Evolutionary conservation across 2,797 vertebrate genomes (phyloP), one percentile per base, ranked within the genome.

Genomic region (Acrocephalus scirpaceus): DNA sequence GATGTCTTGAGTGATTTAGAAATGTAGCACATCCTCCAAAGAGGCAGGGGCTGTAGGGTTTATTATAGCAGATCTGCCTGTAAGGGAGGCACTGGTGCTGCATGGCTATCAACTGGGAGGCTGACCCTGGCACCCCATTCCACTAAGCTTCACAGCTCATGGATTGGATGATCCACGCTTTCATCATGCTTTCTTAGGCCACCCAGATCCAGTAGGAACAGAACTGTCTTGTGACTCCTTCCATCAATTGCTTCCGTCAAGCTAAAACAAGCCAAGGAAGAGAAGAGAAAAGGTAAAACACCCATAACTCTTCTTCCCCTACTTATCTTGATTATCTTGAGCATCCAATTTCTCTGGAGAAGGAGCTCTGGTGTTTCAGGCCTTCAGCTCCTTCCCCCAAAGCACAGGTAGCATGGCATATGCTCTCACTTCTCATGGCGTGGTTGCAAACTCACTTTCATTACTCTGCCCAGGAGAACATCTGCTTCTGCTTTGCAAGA

Each of bases 31-130:
- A 70, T 65, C 32, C n/a, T 83, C 19, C 15, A 27, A 72, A 91
- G 40, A 69, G 22, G 8, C 5, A 42, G 40, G 21, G 7, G 4
- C 57, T 58, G 6, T 30, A 56, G 34, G 13, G 6, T 27, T 54
- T 87, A 12, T 34, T 47, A 20, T 5, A 81, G 14, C 50, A 88
- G 38, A 53, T 36, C 20, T 65, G n/a, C 18, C 30, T 65, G 19
- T 47, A 51, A 71, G 32, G 11, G 7, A 85, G 36, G 26, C 40
- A 65, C 15, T 3, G 3, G 23, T 7, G 9, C 19, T 73, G 78
- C 71, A 58, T 2, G 0, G 34, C 0, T 0, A 16, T 12, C 1
- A 3, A 3, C 15, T 62, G 67, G 50, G 32, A 65, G 38, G 9
- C 32, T 30, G 6, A 25, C 16, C 22, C 12, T 7, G 10, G 30